Base-by-base conservation (phyloP, 2,888 invertebrate species). In the Uloborus plumipes region DNA sequence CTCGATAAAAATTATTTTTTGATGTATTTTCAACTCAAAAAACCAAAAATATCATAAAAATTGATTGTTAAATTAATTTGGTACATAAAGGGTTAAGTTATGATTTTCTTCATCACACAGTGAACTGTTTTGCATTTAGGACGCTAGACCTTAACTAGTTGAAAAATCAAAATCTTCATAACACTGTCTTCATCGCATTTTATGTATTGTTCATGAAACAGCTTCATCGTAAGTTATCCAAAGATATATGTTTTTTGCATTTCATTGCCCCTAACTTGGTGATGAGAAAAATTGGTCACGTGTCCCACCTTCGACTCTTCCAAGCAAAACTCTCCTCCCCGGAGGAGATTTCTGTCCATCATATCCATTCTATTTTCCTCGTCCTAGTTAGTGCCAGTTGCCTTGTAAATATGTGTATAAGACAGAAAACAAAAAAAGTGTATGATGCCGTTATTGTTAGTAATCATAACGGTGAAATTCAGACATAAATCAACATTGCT, bases 321-420 rank as follows among this genome's bases (percentile, higher is more conserved):
- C 64, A 55, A 55, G 50, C 31, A 59, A 11, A 20, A 26, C 51
- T 31, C 65, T 49, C 67, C 49, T 47, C 16, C 47, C 49, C 47
- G n/a, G 39, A 61, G 67, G 71, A 51, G 66, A 53, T 69, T 59
- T 62, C 74, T 81, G 80, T 81, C 70, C 74, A 73, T 79, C 78
- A 80, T 81, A 76, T 83, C 77, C 71, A 71, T 47, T 72, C 53
- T 73, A 47, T 65, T 59, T 64, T 50, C 51, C 74, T 67, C 62
- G 70, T 72, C 64, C 72, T 77, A 77, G 76, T 53, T 73, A 77
- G 77, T 77, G 77, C 75, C 78, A 84, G 78, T 75, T 79, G 78
- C 78, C 70, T 78, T 84, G 84, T 84, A 84, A 73, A 84, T 84
- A 84, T 84, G 78, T 84, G 79, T 79, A 84, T 79, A 84, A 70